phyloP scores from a whole-genome alignment of 2,797 vertebrate species.

The Danio kyathit region DNA sequence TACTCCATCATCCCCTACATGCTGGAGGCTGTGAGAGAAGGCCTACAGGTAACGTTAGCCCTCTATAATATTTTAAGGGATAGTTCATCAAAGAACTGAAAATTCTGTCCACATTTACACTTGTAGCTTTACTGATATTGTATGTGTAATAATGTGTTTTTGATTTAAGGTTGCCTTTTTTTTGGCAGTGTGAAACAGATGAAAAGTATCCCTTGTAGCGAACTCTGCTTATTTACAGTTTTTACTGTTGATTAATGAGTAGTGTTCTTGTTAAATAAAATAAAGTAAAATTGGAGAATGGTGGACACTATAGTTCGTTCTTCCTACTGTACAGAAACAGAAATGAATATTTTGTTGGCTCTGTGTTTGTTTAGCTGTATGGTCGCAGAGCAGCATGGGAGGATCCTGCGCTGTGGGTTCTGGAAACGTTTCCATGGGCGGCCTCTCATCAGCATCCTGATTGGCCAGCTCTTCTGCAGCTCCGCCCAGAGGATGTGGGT shows the following conservation, averaged over 20 bases:
- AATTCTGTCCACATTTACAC: too few relatives aligned
- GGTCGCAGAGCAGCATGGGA: constrained; percentile 94
- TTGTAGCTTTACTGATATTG: too few relatives aligned
- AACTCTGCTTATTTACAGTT: too few relatives aligned
- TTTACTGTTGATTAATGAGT: too few relatives aligned
- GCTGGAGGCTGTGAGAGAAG: constrained; percentile 95
- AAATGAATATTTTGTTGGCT: not conserved
- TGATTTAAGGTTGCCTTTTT: too few relatives aligned
- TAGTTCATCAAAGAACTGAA: too few relatives aligned
- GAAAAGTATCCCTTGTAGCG: too few relatives aligned
- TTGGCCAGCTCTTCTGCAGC: constrained; percentile 94
- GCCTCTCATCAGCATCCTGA: constrained; percentile 87
- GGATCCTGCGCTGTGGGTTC: constrained; percentile 96
- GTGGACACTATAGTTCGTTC: not conserved
- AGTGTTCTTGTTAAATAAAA: too few relatives aligned
- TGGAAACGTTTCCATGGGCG: constrained; percentile 94
- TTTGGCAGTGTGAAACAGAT: too few relatives aligned
- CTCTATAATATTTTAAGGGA: not conserved
- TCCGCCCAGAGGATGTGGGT: constrained; percentile 96
- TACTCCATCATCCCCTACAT: constrained; percentile 98
- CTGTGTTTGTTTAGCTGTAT: constrained; percentile 82
- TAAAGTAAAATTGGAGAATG: not conserved
- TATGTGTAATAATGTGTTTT: too few relatives aligned
- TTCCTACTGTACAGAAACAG: not conserved
- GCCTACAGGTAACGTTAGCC: constrained; percentile 87